phyloP scores from a whole-genome alignment of 2,888 invertebrate genomes.

The Allolobophora icterica region DNA sequence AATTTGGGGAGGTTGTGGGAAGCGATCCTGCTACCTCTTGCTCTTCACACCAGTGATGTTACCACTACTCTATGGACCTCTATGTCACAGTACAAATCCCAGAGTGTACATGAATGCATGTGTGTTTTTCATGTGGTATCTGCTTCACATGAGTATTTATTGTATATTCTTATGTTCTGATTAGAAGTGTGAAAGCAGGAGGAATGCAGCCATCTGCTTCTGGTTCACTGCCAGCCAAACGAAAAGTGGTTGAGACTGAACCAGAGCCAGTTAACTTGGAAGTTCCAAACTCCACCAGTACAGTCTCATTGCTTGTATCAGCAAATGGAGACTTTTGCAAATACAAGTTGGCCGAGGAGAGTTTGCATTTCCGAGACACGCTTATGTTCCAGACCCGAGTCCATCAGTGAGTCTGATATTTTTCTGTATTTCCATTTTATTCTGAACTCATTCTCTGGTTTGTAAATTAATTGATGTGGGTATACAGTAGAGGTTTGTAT shows the following conservation, averaged over 20 bases:
- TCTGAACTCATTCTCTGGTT: neutral
- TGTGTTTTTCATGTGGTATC: neutral
- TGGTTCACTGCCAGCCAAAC: slow-evolving; percentile 50
- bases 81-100: too few species aligned
- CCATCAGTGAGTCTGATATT: slow-evolving; percentile 58
- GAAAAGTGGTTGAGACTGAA: slow-evolving; percentile 64
- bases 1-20: too few species aligned
- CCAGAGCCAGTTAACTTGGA: slow-evolving; percentile 61
- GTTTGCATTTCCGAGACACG: slow-evolving; percentile 62
- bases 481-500: neutral
- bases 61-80: too few species aligned
- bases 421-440: neutral
- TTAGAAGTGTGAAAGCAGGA: neutral
- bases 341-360: slow-evolving; percentile 59
- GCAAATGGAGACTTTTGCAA: slow-evolving; percentile 62
- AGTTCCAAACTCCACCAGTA: slow-evolving; percentile 56
- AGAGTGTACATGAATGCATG: neutral
- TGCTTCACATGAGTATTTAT: neutral
- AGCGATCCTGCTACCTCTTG: too few species aligned
- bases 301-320: slow-evolving; percentile 60
- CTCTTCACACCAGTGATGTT: too few species aligned
- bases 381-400: slow-evolving; percentile 65
- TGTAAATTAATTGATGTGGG: neutral
- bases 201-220: neutral
- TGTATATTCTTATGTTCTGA: neutral